Evolutionary conservation across 2,888 invertebrate species (phyloP).

Genomic region (Tupiocoris notatus): DNA sequence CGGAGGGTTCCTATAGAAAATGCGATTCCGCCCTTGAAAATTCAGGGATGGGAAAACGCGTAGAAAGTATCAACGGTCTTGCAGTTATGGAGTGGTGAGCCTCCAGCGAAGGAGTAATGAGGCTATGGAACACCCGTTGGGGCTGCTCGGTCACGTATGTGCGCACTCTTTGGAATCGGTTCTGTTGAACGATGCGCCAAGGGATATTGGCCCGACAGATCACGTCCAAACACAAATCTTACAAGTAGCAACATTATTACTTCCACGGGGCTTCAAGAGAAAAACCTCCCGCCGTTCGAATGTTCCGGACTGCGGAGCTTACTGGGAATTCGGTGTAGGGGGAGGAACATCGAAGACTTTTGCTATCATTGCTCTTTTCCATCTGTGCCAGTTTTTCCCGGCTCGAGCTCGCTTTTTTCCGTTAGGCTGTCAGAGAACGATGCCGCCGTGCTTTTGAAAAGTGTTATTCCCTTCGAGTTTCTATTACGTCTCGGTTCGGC

Average conservation of each 20-base stretch:
- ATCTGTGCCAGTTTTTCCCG: neutral
- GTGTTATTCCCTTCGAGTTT: too few relatives aligned
- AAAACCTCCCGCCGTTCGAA: neutral
- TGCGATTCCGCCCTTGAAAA: too few relatives aligned
- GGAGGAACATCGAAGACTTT: neutral
- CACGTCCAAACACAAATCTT: conserved; percentile 42
- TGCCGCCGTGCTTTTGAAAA: too few relatives aligned
- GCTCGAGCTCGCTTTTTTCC: too few relatives aligned
- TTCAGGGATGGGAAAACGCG: too few relatives aligned
- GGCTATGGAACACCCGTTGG: conserved; percentile 18
- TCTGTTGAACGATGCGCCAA: conserved; percentile 32
- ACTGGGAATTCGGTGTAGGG: neutral
- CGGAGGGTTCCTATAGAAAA: too few relatives aligned
- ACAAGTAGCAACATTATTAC: conserved; percentile 42
- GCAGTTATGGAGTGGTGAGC: conserved; percentile 17
- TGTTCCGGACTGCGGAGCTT: neutral
- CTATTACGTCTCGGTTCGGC: too few relatives aligned
- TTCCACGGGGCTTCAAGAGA: conserved; percentile 13
- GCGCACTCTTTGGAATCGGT: conserved; percentile 34
- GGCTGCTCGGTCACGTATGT: conserved; percentile 34
- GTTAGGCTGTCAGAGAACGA: too few relatives aligned
- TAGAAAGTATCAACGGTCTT: neutral
- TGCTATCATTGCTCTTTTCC: neutral
- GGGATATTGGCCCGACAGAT: conserved; percentile 40
- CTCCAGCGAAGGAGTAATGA: conserved; percentile 12